Conservation (phyloP, 2,797 vertebrate genomes). For the Sardinella longiceps region DNA sequence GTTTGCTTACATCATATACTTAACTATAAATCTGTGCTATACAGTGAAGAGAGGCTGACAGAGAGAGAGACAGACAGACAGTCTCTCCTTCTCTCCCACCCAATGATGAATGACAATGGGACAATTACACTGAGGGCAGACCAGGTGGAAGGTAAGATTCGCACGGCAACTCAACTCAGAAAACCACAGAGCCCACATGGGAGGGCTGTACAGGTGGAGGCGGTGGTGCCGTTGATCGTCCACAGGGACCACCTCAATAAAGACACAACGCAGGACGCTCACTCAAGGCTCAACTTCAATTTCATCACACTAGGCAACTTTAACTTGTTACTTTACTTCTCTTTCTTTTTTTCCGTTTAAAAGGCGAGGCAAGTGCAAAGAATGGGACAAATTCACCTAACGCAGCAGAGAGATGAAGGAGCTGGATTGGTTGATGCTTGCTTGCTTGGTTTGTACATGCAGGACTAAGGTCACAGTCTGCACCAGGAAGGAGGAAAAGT, state of each 20-base stretch:
- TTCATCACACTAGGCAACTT: neutral
- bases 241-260: neutral
- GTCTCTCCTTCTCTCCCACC: neutral
- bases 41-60: conserved; percentile 51
- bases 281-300: neutral
- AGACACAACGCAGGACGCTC: neutral
- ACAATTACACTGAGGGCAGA: neutral
- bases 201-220: no score
- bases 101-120: conserved; percentile 11
- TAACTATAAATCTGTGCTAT: conserved; percentile 65
- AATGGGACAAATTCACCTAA: conserved; percentile 33
- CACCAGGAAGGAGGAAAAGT: conserved; percentile 12
- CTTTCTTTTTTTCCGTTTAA: neutral
- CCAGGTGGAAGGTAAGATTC: conserved; percentile 9
- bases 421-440: neutral
- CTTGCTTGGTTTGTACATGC: conserved; percentile 24
- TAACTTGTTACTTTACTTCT: conserved; percentile 27
- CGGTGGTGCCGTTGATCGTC: neutral
- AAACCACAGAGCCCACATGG: conserved; percentile 11
- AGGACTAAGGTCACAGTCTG: conserved; percentile 45
- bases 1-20: conserved; percentile 55
- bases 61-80: neutral
- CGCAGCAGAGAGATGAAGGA: conserved; percentile 31
- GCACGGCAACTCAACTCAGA: conserved; percentile 4
- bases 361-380: conserved; percentile 28